Evolutionary conservation across 2,888 invertebrate species (phyloP).

Genomic region (Conus canariensis): DNA sequence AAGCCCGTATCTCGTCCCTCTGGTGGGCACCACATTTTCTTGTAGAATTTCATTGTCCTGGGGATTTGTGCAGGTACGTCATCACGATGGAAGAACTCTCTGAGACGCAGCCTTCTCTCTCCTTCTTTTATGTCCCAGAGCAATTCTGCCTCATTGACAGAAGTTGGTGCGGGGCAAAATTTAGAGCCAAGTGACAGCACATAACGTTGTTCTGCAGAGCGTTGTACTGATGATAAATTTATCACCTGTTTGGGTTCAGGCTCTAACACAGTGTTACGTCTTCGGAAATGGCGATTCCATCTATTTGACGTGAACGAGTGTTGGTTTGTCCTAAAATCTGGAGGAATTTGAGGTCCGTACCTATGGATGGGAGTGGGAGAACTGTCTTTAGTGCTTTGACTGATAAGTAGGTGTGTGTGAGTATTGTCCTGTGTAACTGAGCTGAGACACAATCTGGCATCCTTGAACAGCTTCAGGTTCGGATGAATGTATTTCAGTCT

Average conservation of each 20-base stretch:
- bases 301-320: neutral
- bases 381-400: neutral
- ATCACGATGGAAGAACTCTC: conserved; percentile 9
- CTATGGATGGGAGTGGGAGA: neutral
- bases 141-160: conserved; percentile 5
- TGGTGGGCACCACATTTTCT: conserved; percentile 10
- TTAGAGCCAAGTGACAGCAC: neutral
- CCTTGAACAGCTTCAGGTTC: conserved; percentile 7
- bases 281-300: no score
- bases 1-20: neutral
- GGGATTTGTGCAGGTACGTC: conserved; percentile 10
- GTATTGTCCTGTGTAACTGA: neutral
- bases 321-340: neutral
- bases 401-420: conserved; percentile 2
- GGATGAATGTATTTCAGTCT: conserved; percentile 7
- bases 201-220: no score
- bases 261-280: no score
- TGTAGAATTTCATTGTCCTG: neutral
- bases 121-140: conserved; percentile 15
- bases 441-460: conserved; percentile 10
- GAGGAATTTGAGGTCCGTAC: conserved; percentile 10
- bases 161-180: neutral
- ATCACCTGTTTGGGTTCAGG: no score
- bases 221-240: no score
- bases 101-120: conserved; percentile 1